These are phyloP conservation scores for Montipora efflorescens DNA, from an alignment of 64 coral and sea anemone genomes.

Conservation along the genomic window DNA sequence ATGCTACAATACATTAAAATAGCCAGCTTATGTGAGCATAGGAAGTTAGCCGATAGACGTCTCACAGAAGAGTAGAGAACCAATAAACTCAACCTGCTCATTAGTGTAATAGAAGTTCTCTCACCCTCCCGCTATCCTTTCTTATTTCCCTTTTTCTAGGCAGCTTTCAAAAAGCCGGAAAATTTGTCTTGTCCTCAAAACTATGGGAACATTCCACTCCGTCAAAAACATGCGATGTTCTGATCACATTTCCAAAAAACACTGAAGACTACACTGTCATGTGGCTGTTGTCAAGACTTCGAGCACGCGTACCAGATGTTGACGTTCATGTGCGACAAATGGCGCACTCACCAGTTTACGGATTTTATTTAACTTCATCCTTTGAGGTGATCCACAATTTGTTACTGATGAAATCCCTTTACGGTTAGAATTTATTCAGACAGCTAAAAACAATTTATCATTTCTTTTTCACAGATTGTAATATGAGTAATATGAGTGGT, in stretches of 20 bases:
- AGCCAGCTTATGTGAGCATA: no score
- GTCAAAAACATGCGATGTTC: slow-evolving; percentile 91
- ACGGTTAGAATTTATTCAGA: neutral
- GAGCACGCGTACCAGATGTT: slow-evolving; percentile 84
- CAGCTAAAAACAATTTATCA: no score
- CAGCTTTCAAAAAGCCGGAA: slow-evolving; percentile 77
- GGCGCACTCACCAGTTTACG: slow-evolving; percentile 92
- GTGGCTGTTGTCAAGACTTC: slow-evolving; percentile 96
- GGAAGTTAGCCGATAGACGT: no score
- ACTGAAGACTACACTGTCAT: slow-evolving; percentile 97
- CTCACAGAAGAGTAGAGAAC: no score
- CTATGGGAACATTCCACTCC: slow-evolving; percentile 96
- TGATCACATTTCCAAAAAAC: slow-evolving; percentile 91
- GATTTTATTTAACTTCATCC: slow-evolving; percentile 86
- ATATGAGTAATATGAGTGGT: no score
- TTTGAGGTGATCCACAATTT: slow-evolving; percentile 53
- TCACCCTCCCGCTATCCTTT: neutral
- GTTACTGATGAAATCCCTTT: neutral
- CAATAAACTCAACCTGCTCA: no score
- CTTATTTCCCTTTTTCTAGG: neutral
- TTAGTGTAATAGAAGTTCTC: neutral
- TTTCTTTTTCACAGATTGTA: no score
- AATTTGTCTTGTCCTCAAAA: slow-evolving; percentile 97
- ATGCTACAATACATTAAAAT: no score
- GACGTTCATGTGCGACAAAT: slow-evolving; percentile 98